Conservation (phyloP, 2,113 vertebrate species). For the Nannobrachium achirus region DNA sequence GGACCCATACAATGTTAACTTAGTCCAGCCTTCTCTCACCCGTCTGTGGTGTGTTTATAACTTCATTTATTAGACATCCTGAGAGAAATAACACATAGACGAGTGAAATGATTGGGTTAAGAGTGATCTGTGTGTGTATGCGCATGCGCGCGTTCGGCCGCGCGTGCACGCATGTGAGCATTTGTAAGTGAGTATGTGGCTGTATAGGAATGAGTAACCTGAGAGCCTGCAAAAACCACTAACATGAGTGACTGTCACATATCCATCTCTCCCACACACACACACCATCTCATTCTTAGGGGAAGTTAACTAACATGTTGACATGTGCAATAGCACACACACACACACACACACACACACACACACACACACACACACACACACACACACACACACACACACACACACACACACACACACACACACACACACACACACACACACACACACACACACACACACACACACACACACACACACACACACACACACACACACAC, state of each 20-base stretch:
- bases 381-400: too few species aligned
- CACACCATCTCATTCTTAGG: neutral
- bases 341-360: neutral
- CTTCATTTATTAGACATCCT: too few species aligned
- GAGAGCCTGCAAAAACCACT: neutral
- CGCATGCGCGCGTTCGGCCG: too few species aligned
- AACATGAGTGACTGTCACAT: neutral
- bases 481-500: constrained; percentile 11
- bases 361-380: neutral
- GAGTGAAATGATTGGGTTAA: too few species aligned
- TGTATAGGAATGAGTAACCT: too few species aligned
- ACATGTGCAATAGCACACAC: neutral
- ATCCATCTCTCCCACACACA: neutral
- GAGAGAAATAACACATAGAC: too few species aligned
- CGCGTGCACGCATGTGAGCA: too few species aligned
- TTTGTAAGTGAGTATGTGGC: too few species aligned
- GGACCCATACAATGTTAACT: too few species aligned
- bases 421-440: constrained; percentile 1
- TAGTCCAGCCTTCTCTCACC: too few species aligned
- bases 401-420: constrained; percentile 10
- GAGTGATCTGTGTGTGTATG: too few species aligned
- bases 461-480: constrained; percentile 5
- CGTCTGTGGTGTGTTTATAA: too few species aligned
- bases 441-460: constrained; percentile 1
- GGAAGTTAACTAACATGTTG: neutral